Base-by-base conservation (phyloP, 2,797 vertebrate species). In the Cygnus olor region DNA sequence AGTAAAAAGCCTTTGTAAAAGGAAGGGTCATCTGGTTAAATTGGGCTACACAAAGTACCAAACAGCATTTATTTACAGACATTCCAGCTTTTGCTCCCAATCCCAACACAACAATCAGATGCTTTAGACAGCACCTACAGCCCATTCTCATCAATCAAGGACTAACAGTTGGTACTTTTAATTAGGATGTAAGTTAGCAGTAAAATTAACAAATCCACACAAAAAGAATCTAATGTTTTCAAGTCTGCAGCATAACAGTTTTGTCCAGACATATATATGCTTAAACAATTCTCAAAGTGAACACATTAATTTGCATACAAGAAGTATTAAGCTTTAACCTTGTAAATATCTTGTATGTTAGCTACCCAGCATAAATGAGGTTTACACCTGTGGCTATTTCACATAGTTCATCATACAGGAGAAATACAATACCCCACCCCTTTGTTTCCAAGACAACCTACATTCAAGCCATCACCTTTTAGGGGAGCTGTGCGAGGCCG, bases 401-500 rank as follows among this genome's bases (percentile, higher is more conserved):
- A 77, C 10, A 1, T 1, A 36, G 40, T 7, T 93, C 66, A 66
- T 44, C 63, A 95, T 76, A 80, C 4, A 44, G 71, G 25, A 91
- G 51, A 66, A 57, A 80, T 34, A 73, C 64, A 84, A 91, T 58
- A 89, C 78, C 82, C 93, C 82, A 92, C 45, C 61, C 79, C 73
- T 70, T 79, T 6, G 58, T 57, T 88, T 93, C 68, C 77, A 91
- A 90, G 84, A 57, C 63, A 94, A 53, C 38, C n/a, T 77, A 53
- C 84, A 93, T 79, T 96, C 90, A 80, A 76, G 38, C 27, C 42
- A 96, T 98, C 98, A 99, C 99, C 99, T 99, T 99, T 99, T 91
- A 99, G 97, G 85, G 99, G 98, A 90, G 99, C 99, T 85, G 98
- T 99, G 92, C 99, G 98, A 49, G 99, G 99, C 47, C 99, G 98